phyloP scores from a whole-genome alignment of 2,888 invertebrate genomes.

The Rotaria macrura region DNA sequence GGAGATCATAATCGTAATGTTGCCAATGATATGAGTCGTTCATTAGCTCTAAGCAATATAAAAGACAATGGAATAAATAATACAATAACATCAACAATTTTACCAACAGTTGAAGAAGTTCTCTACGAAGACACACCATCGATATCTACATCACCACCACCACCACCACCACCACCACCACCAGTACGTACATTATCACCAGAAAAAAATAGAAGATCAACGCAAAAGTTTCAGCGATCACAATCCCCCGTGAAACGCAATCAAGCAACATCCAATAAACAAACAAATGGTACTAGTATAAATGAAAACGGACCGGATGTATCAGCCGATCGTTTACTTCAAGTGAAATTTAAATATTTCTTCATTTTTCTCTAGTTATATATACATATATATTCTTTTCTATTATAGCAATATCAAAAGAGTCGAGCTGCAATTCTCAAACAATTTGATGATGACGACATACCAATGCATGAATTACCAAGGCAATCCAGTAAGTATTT shows the following conservation, averaged over 20 bases:
- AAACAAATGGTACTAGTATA: background rate
- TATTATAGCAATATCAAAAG: conserved; percentile 26
- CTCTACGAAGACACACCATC: background rate
- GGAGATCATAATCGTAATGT: conserved; percentile 14
- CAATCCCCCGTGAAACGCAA: background rate
- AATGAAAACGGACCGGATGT: background rate
- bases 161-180: background rate
- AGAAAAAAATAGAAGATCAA: background rate
- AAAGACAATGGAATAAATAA: conserved; percentile 17
- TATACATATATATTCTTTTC: background rate
- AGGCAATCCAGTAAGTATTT: conserved; percentile 50
- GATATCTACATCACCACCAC: background rate
- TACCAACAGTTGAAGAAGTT: conserved; percentile 20
- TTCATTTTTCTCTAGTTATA: no score
- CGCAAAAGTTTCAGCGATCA: background rate
- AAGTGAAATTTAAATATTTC: background rate
- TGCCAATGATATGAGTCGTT: conserved; percentile 7
- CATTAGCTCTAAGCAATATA: background rate
- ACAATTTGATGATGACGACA: conserved; percentile 40
- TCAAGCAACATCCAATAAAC: background rate
- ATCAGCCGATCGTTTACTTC: background rate
- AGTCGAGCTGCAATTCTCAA: conserved; percentile 34
- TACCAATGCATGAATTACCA: conserved; percentile 52
- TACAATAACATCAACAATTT: background rate
- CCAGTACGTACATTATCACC: background rate